These are phyloP conservation scores for Oithona nana DNA, from an alignment of 2,888 invertebrate genomes.

Conservation along the genomic window DNA sequence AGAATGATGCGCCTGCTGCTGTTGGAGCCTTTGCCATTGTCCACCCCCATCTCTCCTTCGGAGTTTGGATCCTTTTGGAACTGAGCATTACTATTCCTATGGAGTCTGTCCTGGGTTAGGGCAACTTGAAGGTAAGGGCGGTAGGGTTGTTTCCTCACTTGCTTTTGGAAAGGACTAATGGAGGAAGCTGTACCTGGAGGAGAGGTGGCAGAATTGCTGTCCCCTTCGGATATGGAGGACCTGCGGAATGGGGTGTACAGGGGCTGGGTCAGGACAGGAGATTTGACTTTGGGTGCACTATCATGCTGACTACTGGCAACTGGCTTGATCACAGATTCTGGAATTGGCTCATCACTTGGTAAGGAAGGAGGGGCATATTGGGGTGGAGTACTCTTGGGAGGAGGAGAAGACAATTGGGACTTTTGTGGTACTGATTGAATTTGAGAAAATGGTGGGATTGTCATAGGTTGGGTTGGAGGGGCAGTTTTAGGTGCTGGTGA, in stretches of 20 bases:
- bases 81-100: not conserved
- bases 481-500: not conserved
- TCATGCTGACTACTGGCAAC: not conserved
- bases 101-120: not conserved
- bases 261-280: not conserved
- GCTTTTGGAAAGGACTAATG: not conserved
- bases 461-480: not conserved
- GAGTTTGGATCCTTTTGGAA: not conserved
- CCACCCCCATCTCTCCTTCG: not conserved
- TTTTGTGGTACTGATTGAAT: not conserved
- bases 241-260: not conserved
- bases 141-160: not conserved
- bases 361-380: not conserved
- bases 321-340: not conserved
- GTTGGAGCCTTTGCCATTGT: not conserved
- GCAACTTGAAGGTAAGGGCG: not conserved
- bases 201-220: too few relatives aligned
- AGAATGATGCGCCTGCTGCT: conserved; percentile 6
- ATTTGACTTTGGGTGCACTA: not conserved
- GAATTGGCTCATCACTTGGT: not conserved
- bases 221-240: too few relatives aligned
- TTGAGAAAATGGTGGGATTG: not conserved
- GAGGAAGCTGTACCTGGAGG: not conserved
- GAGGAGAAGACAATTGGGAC: not conserved
- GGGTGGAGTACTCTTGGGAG: not conserved